Evolutionary conservation across 2,797 vertebrate species (phyloP).

Genomic region (Carduelis carduelis): DNA sequence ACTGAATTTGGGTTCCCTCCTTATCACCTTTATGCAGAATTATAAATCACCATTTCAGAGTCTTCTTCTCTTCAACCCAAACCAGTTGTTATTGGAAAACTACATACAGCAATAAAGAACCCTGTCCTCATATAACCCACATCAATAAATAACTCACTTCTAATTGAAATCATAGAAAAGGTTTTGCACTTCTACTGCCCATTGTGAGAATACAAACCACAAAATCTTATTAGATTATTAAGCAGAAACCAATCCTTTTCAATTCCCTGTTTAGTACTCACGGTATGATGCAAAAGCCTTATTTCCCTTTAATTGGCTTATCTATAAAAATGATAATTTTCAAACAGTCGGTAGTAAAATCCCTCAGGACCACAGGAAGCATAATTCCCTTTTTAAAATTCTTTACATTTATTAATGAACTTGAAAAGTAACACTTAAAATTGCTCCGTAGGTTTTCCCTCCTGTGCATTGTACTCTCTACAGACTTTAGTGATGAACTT

Average conservation of each 20-base stretch:
- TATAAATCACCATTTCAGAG: background rate
- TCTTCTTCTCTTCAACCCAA: background rate
- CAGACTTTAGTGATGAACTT: constrained; percentile 12
- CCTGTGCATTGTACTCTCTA: constrained; percentile 31
- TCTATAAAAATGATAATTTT: constrained; percentile 69
- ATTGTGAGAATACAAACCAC: constrained; percentile 13
- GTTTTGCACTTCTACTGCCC: background rate
- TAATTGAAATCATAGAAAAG: constrained; percentile 14
- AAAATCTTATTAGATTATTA: constrained; percentile 55
- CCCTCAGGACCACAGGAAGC: constrained; percentile 52
- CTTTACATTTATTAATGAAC: constrained; percentile 67
- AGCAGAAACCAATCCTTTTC: constrained; percentile 37
- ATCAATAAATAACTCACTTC: constrained; percentile 13
- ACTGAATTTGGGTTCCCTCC: background rate
- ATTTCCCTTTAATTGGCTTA: constrained; percentile 67
- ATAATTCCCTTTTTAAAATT: constrained; percentile 68
- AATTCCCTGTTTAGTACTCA: constrained; percentile 58
- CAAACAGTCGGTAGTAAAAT: constrained; percentile 56
- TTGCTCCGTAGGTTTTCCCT: constrained; percentile 10
- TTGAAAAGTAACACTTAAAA: constrained; percentile 57
- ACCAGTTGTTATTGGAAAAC: background rate
- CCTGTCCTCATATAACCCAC: background rate
- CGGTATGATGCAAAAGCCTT: constrained; percentile 16
- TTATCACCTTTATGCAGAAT: background rate
- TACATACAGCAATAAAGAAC: background rate